Conservation (phyloP, 2,113 vertebrate species). For the Phyllopteryx taeniolatus region DNA sequence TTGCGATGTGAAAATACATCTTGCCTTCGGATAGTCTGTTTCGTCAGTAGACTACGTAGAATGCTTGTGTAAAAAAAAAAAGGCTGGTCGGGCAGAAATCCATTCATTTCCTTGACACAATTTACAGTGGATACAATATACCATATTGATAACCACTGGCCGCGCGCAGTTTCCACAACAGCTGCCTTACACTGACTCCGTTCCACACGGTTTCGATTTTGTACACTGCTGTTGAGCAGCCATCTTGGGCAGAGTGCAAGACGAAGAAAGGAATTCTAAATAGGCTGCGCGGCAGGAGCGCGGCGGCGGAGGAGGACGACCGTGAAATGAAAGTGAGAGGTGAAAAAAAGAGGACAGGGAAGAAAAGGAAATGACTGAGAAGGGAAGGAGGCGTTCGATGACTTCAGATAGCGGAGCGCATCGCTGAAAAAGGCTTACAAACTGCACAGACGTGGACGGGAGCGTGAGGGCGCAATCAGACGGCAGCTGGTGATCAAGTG, state of each 20-base stretch:
- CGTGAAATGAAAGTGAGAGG: neutral
- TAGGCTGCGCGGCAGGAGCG: constrained; percentile 54
- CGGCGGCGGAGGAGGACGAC: constrained; percentile 19
- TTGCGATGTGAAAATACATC: no score
- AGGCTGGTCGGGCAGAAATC: no score
- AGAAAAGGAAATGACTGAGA: neutral
- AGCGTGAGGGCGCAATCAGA: neutral
- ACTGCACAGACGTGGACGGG: neutral
- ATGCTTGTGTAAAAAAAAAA: no score
- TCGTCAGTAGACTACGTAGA: no score
- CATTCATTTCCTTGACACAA: no score
- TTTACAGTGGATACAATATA: no score
- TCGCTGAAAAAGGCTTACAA: neutral
- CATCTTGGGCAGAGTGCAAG: constrained; percentile 28
- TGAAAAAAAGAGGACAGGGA: neutral
- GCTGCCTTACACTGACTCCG: no score
- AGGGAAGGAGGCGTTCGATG: neutral
- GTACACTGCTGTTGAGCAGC: constrained; percentile 3
- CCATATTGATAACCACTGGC: no score
- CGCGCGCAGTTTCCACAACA: neutral
- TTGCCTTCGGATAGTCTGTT: no score
- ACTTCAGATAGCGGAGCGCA: neutral
- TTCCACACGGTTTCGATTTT: neutral
- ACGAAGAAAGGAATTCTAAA: constrained; percentile 62
- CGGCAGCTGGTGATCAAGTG: neutral